Evolutionary conservation across 30 jellyfish, hydroid and myxozoan genomes (phyloP).

Genomic region (Hydractinia echinata): DNA sequence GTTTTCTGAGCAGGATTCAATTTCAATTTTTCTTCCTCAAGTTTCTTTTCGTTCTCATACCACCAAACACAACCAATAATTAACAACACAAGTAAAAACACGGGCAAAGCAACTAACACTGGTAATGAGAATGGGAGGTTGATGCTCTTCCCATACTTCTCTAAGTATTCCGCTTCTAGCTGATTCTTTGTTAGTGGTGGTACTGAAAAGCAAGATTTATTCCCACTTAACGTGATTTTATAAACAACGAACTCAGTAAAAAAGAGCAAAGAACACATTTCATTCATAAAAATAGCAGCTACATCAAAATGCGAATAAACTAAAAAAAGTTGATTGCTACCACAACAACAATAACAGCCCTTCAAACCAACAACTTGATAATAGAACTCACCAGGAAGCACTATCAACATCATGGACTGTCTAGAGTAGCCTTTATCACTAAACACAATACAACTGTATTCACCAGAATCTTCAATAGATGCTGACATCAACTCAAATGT

Average conservation of each 20-base stretch:
- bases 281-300: neutral
- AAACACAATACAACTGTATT: conserved; percentile 1
- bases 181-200: conserved; percentile 12
- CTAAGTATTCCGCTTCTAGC: neutral
- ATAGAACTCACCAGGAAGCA: neutral
- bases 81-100: neutral
- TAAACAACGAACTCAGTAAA: too few relatives aligned
- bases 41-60: too few relatives aligned
- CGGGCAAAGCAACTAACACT: conserved; percentile 5
- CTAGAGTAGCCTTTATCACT: neutral
- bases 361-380: neutral
- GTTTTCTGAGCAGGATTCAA: too few relatives aligned
- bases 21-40: too few relatives aligned
- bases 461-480: neutral
- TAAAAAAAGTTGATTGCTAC: neutral
- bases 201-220: neutral
- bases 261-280: too few relatives aligned
- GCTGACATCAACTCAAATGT: conserved; percentile 3
- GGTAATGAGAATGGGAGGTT: neutral
- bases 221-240: too few relatives aligned
- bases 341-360: neutral
- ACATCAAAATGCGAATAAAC: neutral
- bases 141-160: neutral
- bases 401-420: neutral
- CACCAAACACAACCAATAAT: neutral